A percentile compares a stretch with the other conserved stretches of the same genome.
These are phyloP conservation scores for Mormyrus hasselquistii DNA, from an alignment of 2,797 vertebrate genomes.

Conservation along the genomic window DNA sequence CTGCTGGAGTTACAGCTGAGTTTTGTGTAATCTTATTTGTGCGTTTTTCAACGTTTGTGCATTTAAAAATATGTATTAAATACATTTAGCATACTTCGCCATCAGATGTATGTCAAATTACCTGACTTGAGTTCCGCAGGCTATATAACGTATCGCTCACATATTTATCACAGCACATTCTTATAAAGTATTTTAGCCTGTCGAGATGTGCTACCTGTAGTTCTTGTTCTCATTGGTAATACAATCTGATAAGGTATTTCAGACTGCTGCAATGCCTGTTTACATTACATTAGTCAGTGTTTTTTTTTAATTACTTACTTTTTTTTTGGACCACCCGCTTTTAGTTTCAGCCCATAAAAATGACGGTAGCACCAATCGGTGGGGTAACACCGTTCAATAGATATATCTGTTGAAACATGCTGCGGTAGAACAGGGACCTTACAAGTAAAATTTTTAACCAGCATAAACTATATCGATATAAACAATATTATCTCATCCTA, in stretches of 20 bases:
- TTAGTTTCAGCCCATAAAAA: not conserved
- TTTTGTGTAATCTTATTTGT: too few relatives aligned
- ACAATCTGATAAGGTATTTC: not conserved
- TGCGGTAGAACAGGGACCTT: not conserved
- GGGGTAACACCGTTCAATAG: not conserved
- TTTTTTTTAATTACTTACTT: not conserved
- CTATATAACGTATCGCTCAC: too few relatives aligned
- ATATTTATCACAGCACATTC: too few relatives aligned
- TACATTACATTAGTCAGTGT: not conserved
- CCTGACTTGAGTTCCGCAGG: too few relatives aligned
- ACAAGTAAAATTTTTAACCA: not conserved
- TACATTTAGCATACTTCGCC: too few relatives aligned
- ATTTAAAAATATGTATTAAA: too few relatives aligned
- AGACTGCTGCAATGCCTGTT: not conserved
- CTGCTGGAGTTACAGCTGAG: too few relatives aligned
- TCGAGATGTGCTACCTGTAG: too few relatives aligned
- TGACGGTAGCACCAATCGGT: not conserved
- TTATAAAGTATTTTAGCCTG: too few relatives aligned
- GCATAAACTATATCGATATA: not conserved
- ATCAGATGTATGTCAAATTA: too few relatives aligned
- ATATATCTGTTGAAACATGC: not conserved
- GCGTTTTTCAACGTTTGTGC: too few relatives aligned
- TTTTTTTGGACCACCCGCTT: not conserved
- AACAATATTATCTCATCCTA: not conserved
- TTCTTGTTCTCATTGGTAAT: not conserved